Evolutionary conservation across 2,888 invertebrate species (phyloP).

Genomic region (Stenichneumon culpator): DNA sequence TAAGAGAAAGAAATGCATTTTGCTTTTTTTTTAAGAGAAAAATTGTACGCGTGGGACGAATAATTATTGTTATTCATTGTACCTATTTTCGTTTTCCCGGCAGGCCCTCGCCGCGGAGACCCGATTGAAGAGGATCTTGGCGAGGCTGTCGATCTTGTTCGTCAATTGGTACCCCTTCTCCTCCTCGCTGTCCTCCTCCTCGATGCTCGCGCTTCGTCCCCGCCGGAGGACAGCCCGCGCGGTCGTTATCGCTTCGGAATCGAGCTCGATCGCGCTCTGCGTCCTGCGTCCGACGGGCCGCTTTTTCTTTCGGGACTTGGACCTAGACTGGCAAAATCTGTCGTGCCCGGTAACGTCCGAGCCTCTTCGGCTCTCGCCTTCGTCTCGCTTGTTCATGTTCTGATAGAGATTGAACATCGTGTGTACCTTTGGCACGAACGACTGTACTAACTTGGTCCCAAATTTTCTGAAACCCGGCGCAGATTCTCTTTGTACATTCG

Average conservation of each 20-base stretch:
- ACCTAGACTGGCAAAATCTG: slow-evolving; percentile 91
- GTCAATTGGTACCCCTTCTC: slow-evolving; percentile 88
- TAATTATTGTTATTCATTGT: slow-evolving; percentile 3
- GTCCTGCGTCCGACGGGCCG: slow-evolving; percentile 81
- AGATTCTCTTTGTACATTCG: slow-evolving; percentile 63
- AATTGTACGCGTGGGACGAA: neutral
- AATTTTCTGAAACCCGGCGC: slow-evolving; percentile 67
- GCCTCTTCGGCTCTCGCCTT: slow-evolving; percentile 85
- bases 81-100: slow-evolving; percentile 77
- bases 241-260: slow-evolving; percentile 80
- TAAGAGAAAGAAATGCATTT: too few species aligned
- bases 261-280: slow-evolving; percentile 83
- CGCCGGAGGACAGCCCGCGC: slow-evolving; percentile 81
- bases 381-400: slow-evolving; percentile 88
- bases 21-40: neutral
- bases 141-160: slow-evolving; percentile 91
- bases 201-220: slow-evolving; percentile 89
- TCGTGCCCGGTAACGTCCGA: slow-evolving; percentile 92
- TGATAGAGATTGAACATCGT: slow-evolving; percentile 92
- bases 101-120: slow-evolving; percentile 82
- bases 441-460: slow-evolving; percentile 66
- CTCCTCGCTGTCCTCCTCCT: slow-evolving; percentile 87
- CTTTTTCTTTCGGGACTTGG: slow-evolving; percentile 82
- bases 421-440: slow-evolving; percentile 65
- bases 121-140: slow-evolving; percentile 89